Conservation (phyloP, 2,797 vertebrate species). For the Anabacerthia variegaticeps region DNA sequence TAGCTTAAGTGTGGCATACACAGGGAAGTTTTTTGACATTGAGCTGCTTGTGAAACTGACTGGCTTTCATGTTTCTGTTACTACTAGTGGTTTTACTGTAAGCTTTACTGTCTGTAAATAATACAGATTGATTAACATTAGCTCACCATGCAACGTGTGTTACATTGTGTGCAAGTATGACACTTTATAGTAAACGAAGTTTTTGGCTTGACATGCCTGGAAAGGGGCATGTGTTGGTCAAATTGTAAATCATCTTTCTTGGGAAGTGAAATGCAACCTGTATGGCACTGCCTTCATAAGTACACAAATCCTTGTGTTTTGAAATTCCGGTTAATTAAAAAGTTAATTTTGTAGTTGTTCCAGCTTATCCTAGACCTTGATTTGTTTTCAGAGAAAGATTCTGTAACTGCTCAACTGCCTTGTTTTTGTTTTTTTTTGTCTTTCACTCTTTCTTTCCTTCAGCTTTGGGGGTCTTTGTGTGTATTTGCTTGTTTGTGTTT, state of each 20-base stretch:
- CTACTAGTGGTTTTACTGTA: neutral
- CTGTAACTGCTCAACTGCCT: neutral
- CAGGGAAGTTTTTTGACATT: neutral
- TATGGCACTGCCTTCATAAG: neutral
- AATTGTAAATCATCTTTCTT: neutral
- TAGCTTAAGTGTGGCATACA: neutral
- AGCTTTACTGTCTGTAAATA: neutral
- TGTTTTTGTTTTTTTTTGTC: rapidly evolving
- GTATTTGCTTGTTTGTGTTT: neutral
- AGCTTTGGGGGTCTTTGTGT: neutral
- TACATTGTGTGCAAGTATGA: neutral
- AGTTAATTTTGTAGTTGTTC: neutral
- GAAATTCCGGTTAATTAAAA: neutral
- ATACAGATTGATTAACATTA: neutral
- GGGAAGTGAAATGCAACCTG: neutral
- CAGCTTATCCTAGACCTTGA: neutral
- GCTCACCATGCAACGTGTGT: neutral
- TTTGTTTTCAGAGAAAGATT: neutral
- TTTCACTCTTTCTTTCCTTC: neutral
- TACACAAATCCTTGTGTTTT: neutral
- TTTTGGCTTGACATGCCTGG: neutral
- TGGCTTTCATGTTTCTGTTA: neutral
- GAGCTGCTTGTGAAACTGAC: neutral
- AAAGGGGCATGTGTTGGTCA: neutral
- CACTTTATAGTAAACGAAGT: neutral